Evolutionary conservation across 2,797 vertebrate species (phyloP).

Genomic region (Glyptemys insculpta): DNA sequence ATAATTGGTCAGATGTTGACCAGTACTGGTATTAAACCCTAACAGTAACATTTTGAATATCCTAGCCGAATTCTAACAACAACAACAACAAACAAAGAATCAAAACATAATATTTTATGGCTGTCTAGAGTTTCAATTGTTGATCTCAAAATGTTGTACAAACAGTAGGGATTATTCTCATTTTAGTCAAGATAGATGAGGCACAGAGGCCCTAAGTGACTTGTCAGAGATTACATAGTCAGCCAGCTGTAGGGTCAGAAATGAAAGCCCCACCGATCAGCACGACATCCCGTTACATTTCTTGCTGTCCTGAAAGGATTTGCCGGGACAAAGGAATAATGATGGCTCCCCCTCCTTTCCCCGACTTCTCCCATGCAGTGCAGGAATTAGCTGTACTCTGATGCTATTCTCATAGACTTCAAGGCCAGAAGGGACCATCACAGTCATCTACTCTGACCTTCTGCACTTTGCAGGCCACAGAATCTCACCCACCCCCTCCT

Average conservation of each 20-base stretch:
- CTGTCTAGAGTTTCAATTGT: neutral
- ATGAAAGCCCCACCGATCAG: fast-evolving
- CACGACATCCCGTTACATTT: neutral
- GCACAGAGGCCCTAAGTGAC: neutral
- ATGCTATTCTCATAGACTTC: neutral
- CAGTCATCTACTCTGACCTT: neutral
- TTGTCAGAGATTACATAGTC: neutral
- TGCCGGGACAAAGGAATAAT: neutral
- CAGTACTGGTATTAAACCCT: neutral
- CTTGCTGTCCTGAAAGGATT: neutral
- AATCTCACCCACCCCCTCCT: neutral
- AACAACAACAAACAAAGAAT: neutral
- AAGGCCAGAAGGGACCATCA: neutral
- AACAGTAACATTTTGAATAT: conserved; percentile 15
- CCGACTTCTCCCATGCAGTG: neutral
- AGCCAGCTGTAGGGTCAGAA: neutral
- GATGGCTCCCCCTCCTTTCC: neutral
- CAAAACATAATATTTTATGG: neutral
- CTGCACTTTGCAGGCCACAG: neutral
- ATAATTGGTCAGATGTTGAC: conserved; percentile 30
- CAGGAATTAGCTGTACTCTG: neutral
- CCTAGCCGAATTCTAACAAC: neutral
- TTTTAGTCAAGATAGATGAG: neutral
- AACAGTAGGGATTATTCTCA: neutral
- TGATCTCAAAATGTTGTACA: neutral